These are phyloP conservation scores for Anhinga anhinga DNA, from an alignment of 2,113 vertebrate genomes.

Conservation along the genomic window DNA sequence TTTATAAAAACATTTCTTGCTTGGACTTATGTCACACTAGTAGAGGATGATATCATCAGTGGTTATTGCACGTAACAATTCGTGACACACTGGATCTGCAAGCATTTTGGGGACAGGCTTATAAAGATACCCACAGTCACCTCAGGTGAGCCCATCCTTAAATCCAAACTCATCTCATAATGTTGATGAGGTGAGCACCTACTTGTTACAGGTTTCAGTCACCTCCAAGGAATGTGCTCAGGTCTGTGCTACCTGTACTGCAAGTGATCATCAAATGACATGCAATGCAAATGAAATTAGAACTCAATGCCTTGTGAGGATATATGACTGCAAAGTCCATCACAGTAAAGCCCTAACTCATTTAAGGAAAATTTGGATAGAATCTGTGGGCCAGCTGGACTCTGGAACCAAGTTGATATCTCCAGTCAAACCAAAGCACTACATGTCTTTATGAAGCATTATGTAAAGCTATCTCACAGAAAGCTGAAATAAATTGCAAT, in stretches of 20 bases:
- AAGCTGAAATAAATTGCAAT: neutral
- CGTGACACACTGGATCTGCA: neutral
- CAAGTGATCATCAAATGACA: neutral
- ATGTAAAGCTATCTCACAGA: neutral
- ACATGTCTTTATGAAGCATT: neutral
- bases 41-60: neutral
- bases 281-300: neutral
- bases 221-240: neutral
- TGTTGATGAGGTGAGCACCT: neutral
- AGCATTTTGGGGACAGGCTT: neutral
- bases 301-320: neutral
- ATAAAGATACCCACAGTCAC: neutral
- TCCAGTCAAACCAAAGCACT: neutral
- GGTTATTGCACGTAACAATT: neutral
- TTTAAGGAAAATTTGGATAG: neutral
- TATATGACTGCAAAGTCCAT: neutral
- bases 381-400: neutral
- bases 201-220: neutral
- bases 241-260: neutral
- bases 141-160: neutral
- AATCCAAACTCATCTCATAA: too few species aligned
- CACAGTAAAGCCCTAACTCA: neutral
- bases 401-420: neutral
- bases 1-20: neutral
- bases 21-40: neutral